A percentile compares a stretch with the other conserved stretches of the same genome.
Evolutionary conservation across 2,888 invertebrate species (phyloP).

Genomic region (Pristionchus mayeri): DNA sequence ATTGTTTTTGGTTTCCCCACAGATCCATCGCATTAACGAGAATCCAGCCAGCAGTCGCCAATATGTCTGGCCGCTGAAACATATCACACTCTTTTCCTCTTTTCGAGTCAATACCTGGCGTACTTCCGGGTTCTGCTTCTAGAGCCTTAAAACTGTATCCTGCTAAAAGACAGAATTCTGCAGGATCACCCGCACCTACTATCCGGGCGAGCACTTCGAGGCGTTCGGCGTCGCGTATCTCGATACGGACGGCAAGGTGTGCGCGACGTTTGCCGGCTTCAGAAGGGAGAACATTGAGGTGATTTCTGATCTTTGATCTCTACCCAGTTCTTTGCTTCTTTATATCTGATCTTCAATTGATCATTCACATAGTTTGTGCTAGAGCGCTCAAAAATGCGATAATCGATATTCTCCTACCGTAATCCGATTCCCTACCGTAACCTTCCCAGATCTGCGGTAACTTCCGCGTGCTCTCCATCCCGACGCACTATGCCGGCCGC

Average conservation of each 20-base stretch:
- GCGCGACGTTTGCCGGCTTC: constrained; percentile 33
- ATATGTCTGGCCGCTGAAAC: too few species aligned
- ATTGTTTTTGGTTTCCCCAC: too few species aligned
- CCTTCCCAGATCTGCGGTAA: constrained; percentile 20
- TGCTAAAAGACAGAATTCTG: not conserved
- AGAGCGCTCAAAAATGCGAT: not conserved
- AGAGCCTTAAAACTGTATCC: not conserved
- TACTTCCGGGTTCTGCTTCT: not conserved
- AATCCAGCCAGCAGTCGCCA: too few species aligned
- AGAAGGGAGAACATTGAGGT: constrained; percentile 25
- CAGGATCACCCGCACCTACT: constrained; percentile 37
- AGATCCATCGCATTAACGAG: too few species aligned
- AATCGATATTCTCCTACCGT: not conserved
- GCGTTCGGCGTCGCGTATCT: constrained; percentile 31
- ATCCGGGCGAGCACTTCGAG: constrained; percentile 48
- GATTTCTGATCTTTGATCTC: not conserved
- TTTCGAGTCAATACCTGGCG: too few species aligned
- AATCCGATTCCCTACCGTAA: not conserved
- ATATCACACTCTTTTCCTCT: too few species aligned
- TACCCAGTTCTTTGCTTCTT: not conserved
- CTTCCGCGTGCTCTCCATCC: constrained; percentile 34
- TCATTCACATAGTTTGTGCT: not conserved
- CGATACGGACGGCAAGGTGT: not conserved
- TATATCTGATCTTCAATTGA: not conserved
- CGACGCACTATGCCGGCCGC: not conserved